Evolutionary conservation across 1,140 invertebrate genomes (phyloP).

Genomic region (Diabrotica virgifera): DNA sequence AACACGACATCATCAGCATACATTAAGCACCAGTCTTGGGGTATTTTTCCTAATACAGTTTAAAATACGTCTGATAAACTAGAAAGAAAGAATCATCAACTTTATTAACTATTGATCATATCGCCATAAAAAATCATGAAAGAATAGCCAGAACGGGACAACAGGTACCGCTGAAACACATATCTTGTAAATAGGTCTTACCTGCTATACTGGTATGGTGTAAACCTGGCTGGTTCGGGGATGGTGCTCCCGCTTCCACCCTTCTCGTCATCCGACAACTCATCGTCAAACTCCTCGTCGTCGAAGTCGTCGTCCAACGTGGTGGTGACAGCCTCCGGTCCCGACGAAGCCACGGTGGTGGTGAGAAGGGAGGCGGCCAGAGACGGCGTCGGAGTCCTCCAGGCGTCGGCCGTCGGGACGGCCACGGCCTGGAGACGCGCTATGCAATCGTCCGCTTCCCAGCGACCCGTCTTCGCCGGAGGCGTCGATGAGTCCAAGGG

Average conservation of each 20-base stretch:
- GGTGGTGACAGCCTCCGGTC: neutral
- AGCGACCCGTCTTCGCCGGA: conserved; percentile 52
- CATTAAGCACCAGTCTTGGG: too few species aligned
- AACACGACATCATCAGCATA: too few species aligned
- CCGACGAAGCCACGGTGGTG: neutral
- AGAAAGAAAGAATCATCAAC: too few species aligned
- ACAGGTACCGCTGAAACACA: too few species aligned
- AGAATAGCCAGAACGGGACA: too few species aligned
- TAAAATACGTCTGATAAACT: too few species aligned
- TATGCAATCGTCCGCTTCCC: conserved; percentile 54
- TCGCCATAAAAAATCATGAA: too few species aligned
- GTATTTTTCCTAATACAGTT: too few species aligned
- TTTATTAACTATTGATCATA: too few species aligned
- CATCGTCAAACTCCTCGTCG: conserved; percentile 57
- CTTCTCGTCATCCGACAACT: conserved; percentile 49
- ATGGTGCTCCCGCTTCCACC: conserved; percentile 28
- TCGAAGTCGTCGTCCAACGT: conserved; percentile 50
- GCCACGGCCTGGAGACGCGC: conserved; percentile 54
- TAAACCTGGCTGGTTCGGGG: conserved; percentile 42
- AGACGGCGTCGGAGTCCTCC: conserved; percentile 50
- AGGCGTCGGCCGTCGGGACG: conserved; percentile 51
- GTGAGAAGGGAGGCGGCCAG: conserved; percentile 52
- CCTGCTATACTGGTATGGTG: conserved; percentile 33
- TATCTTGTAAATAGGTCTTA: conserved; percentile 4
- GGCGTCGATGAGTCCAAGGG: conserved; percentile 43